These are phyloP conservation scores for Meteorus sp. DNA, from an alignment of 1,140 invertebrate species.

Conservation along the genomic window DNA sequence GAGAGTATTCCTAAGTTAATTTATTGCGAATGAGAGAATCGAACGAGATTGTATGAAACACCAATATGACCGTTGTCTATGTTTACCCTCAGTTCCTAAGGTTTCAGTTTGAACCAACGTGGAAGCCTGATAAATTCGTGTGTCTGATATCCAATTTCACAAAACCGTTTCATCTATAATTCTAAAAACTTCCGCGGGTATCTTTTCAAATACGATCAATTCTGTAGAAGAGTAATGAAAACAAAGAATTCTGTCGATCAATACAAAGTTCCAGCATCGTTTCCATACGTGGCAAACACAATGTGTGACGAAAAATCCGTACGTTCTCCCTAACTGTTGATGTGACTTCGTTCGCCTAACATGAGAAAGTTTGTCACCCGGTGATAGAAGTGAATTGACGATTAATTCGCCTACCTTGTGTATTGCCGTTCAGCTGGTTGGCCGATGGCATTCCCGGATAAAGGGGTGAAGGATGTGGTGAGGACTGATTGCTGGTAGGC, in stretches of 20 bases:
- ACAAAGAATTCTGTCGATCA: no score
- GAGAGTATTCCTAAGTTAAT: no score
- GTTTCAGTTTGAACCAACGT: constrained; percentile 44
- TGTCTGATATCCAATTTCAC: constrained; percentile 10
- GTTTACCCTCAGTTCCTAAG: no score
- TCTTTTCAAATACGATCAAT: no score
- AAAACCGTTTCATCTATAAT: not conserved
- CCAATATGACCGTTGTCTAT: no score
- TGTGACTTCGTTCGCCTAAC: not conserved
- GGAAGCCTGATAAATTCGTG: constrained; percentile 48
- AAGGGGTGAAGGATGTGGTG: constrained; percentile 57
- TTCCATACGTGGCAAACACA: no score
- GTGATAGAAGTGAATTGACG: not conserved
- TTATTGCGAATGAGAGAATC: no score
- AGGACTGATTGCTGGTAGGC: constrained; percentile 59
- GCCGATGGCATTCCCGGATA: constrained; percentile 49
- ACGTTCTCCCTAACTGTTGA: no score
- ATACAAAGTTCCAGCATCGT: no score
- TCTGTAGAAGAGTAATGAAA: not conserved
- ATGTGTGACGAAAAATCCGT: no score
- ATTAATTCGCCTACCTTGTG: constrained; percentile 49
- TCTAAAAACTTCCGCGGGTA: no score
- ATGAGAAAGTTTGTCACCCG: not conserved
- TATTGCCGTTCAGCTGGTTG: constrained; percentile 47
- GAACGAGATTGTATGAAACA: no score